Evolutionary conservation across 2,113 vertebrate genomes (phyloP).

Genomic region (Solenodon paradoxus): DNA sequence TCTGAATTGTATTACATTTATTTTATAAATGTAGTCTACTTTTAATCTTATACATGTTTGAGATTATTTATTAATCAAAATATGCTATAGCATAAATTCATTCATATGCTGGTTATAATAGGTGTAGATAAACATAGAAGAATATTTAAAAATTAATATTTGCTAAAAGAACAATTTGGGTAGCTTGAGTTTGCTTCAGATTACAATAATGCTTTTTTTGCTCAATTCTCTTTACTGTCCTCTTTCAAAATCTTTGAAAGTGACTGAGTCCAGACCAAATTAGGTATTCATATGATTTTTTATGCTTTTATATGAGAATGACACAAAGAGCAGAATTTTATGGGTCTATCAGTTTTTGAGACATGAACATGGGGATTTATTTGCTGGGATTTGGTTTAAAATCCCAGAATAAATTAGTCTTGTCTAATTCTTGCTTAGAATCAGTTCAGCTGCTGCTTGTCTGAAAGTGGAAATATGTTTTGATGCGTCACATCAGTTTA

Average conservation of each 20-base stretch:
- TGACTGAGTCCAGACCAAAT: background rate
- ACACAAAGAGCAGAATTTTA: background rate
- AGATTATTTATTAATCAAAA: background rate
- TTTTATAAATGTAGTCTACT: background rate
- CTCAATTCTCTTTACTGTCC: background rate
- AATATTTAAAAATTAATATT: constrained; percentile 30
- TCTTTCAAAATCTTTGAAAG: background rate
- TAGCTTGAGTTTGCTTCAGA: background rate
- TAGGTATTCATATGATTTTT: constrained; percentile 45
- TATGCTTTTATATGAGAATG: background rate
- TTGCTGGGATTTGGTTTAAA: constrained; percentile 7
- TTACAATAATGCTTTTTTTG: background rate
- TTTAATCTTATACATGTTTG: background rate
- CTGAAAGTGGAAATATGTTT: background rate
- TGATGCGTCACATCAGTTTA: constrained; percentile 48
- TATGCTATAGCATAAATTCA: background rate
- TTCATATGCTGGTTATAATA: background rate
- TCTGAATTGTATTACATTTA: background rate
- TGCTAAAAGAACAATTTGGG: background rate
- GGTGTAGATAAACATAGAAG: background rate
- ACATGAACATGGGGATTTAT: background rate
- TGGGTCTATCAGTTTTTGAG: background rate
- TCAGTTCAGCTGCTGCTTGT: constrained; percentile 22
- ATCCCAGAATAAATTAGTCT: background rate
- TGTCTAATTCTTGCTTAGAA: background rate